Base-by-base conservation (phyloP, 1,140 invertebrate genomes). In the Carcinoscorpius rotundicauda region DNA sequence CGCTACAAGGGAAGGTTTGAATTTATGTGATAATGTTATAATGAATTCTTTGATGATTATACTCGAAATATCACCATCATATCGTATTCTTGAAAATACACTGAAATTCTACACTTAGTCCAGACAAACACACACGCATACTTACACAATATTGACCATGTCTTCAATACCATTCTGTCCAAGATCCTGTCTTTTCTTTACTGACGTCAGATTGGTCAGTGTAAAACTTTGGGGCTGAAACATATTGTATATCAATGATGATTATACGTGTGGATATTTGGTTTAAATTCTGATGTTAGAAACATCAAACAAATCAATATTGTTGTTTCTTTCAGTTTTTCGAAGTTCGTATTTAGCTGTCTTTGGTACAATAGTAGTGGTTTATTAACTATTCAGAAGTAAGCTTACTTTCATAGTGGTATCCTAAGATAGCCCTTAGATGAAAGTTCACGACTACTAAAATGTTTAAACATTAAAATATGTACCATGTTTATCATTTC, bases 101-200 rank as follows among this genome's bases (percentile, higher is more conserved):
- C 29, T 29, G 29, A 29, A 29, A 29, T 29, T 56, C 55, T 8
- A 11, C 59, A 49, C 59, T 48, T 48, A 8, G 9, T 8, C n/a
- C 59, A 48, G 8, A 8, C 29, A 29, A 29, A 29, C 29, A 29
- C 29, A 29, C 29, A 29, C 29, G 29, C 29, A 29, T 8, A 79
- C 81, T 83, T 74, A 86, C 81, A 85, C 84, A 58, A 94, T 81
- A 70, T 88, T 84, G 58, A 91, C 93, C 90, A 95, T 93, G 73
- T 95, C 91, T 71, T 93, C 90, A 52, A 94, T 87, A 49, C 91
- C 91, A 75, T 84, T 85, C 70, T 86, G 85, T 6, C 90, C 91
- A 64, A 94, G 80, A 78, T 93, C 90, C 78, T 93, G 88, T 51
- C 90, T 84, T 8, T 70, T 69, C 10, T 61, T 50, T 6, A 71